phyloP scores from a whole-genome alignment of 1,140 invertebrate genomes.

The Bacillus rossius region DNA sequence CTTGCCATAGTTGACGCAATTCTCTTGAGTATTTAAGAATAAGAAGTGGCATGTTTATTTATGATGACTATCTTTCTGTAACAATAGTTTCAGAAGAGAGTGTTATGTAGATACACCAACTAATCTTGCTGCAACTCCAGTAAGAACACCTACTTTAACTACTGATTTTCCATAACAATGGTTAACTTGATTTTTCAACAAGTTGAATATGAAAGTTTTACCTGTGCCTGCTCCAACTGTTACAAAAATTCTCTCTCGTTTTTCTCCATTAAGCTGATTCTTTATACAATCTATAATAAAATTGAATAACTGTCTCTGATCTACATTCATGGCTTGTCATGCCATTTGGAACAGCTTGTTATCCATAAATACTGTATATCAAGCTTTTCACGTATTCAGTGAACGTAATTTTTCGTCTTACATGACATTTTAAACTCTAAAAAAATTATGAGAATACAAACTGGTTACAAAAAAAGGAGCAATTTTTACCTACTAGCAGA shows the following conservation, averaged over 20 bases:
- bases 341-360: no score
- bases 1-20: constrained; percentile 34
- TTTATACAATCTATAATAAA: constrained; percentile 23
- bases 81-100: constrained; percentile 31
- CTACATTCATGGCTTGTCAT: no score
- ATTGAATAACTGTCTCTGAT: constrained; percentile 20
- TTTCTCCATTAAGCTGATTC: constrained; percentile 19
- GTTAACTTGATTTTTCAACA: constrained; percentile 32
- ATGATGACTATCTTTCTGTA: constrained; percentile 34
- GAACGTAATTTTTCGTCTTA: no score
- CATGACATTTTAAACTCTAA: no score
- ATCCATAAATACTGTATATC: no score
- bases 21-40: constrained; percentile 34
- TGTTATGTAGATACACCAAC: constrained; percentile 31
- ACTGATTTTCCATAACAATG: constrained; percentile 30
- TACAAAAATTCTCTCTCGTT: constrained; percentile 21
- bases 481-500: no score
- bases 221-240: constrained; percentile 25
- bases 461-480: no score
- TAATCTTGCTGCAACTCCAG: constrained; percentile 32
- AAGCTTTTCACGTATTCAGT: no score
- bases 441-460: no score
- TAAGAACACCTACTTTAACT: constrained; percentile 36
- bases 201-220: constrained; percentile 35
- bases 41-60: constrained; percentile 28